Evolutionary conservation across 2,888 invertebrate genomes (phyloP), one percentile per base, ranked within the genome.

Genomic region (Lasioglossum lativentre): DNA sequence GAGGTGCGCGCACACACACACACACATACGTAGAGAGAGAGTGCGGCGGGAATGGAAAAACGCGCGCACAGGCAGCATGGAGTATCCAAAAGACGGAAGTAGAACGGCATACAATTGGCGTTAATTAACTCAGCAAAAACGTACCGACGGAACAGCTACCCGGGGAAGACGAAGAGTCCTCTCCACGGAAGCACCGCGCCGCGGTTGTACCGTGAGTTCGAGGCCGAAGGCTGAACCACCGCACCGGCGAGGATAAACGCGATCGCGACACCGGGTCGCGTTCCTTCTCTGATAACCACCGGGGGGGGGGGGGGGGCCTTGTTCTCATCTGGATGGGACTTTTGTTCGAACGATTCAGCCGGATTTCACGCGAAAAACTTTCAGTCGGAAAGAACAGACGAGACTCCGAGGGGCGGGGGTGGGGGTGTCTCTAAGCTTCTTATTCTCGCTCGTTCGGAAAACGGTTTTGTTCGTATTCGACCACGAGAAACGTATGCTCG

Each of bases 121-220:
- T 89, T 90, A 90, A 90, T 90, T 90, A 87, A 89, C 82, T 89
- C 83, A n/a, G 88, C 76, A 80, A 84, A 83, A 89, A 85, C 82
- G 79, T 74, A 81, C 78, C 80, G 70, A 30, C 80, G 75, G 75
- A 86, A 82, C 66, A 77, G 63, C 76, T n/a, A 72, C 47, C 47
- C 78, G 73, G 73, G 47, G 78, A 80, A 72, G 78, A 76, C 86
- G 83, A 78, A 75, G 78, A 70, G 78, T n/a, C 56, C 78, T 74
- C 86, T 86, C 72, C 74, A 75, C 78, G 78, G 73, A 47, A 86
- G 78, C 71, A 76, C 80, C 83, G 77, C n/a, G 56, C 30, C 42
- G 23, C n/a, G 30, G 72, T 79, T 77, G 40, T 80, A 75, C 72
- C 72, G 75, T 71, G 73, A 56, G 40, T 82, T 71, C 63, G 63